Conservation (phyloP, 2,888 invertebrate species). For the Pyrochroa serraticornis region DNA sequence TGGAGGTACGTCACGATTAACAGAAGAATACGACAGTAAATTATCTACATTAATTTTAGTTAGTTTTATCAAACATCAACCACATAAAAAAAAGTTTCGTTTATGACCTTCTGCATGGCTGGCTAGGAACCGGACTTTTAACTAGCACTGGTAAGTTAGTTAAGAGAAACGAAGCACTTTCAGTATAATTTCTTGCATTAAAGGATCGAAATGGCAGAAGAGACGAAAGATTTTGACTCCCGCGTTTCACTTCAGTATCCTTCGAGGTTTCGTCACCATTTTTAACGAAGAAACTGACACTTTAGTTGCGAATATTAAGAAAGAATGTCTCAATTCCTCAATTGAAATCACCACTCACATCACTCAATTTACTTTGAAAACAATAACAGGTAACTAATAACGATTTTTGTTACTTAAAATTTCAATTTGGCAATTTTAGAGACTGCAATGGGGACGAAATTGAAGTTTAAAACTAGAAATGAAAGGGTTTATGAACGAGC, state of each 20-base stretch:
- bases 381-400: slow-evolving; percentile 60
- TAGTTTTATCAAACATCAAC: no score
- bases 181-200: no score
- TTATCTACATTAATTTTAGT: no score
- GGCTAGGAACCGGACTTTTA: no score
- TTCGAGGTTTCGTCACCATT: slow-evolving; percentile 37
- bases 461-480: slow-evolving; percentile 21
- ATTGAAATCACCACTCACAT: slow-evolving; percentile 8
- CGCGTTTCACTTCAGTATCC: slow-evolving; percentile 43
- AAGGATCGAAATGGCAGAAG: slow-evolving; percentile 39
- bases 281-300: slow-evolving; percentile 39
- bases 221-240: slow-evolving; percentile 44
- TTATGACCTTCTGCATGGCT: no score
- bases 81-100: no score
- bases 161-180: no score
- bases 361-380: slow-evolving; percentile 50
- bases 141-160: no score
- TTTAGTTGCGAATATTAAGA: slow-evolving; percentile 25
- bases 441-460: slow-evolving; percentile 36
- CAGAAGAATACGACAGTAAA: no score
- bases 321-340: not conserved
- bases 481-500: slow-evolving; percentile 28
- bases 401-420: no score
- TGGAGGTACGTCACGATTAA: no score
- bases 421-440: slow-evolving; percentile 27